Base-by-base conservation (phyloP, 1,140 invertebrate genomes). In the Diploscapter pachys region DNA sequence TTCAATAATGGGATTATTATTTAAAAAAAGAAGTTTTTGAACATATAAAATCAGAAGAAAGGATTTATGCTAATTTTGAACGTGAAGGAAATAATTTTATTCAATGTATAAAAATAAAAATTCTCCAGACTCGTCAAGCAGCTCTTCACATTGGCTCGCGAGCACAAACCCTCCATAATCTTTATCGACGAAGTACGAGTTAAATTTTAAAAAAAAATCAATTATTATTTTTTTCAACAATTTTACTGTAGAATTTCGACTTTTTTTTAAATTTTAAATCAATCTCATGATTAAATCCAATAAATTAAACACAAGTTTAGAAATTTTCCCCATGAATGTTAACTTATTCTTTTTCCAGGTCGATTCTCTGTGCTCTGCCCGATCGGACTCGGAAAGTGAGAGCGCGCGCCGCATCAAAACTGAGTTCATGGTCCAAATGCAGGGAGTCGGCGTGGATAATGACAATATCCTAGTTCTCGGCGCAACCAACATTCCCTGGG, bases 401-500 rank as follows among this genome's bases (percentile, higher is more conserved):
- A 96, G 95, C 51, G 95, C 96, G 49, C 89, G 96, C 53, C 90
- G 97, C 84, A 99, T 99, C 82, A 99, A 99, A 89, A 99, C 97
- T 5, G 97, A 99, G 87, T 99, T 99, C 87, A 90, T 84, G 72
- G 79, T 80, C 3, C 78, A 81, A 70, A 83, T 82, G 78, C 78
- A 81, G 63, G 83, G 85, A n/a, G 83, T 86, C 54, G 95, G 95
- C 3, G 93, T 92, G 82, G 92, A 98, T 83, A 96, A 93, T 85
- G 94, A 98, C 85, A 93, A 94, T 64, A 93, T 99, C 77, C 88
- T 99, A 50, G 96, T 99, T 0, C 88, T 99, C 76, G 96, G 95
- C 49, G 96, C 96, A 55, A 99, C 96, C n/a, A 99, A 99, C 89
- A 98, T 99, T 86, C 96, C 96, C 5, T 99, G 96, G 96, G 92